Evolutionary conservation across 2,113 vertebrate species (phyloP), one percentile per base, ranked within the genome.

Genomic region (Phalacrocorax carbo): DNA sequence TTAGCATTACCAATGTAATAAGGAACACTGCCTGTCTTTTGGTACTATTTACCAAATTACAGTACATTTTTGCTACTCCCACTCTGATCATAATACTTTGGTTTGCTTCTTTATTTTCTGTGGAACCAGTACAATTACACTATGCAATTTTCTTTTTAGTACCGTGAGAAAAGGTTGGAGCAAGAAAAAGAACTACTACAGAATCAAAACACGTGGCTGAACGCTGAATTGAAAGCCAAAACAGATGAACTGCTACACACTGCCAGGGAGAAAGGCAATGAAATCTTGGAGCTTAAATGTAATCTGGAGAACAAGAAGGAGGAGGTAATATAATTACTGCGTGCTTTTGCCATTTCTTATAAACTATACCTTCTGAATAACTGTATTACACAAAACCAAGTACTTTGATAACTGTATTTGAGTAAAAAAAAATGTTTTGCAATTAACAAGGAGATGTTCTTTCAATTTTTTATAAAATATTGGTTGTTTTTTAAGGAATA

Each of bases 121-220:
- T 84, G 82, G 36, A 71, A 46, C 11, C 15, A 30, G 6, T 70
- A 7, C 18, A 55, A 4, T 89, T 44, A 61, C 12, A 26, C 34
- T 58, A 2, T 40, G 29, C 21, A 16, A 81, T 93, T 88, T 60
- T 32, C 85, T 86, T 60, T 86, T 57, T 87, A 99, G 99, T 99
- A 99, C 97, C 99, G 99, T 62, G 99, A 99, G 96, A 99, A 99
- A 88, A 99, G 99, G 17, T 98, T 99, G 98, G 99, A 99, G 30
- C 99, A 99, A 95, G 99, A 99, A 93, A 99, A 99, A 66, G 99
- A 99, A 86, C 98, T 99, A 36, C 96, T 99, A 4, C 98, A 98
- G 91, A 98, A 87, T 86, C 99, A 99, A 58, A 99, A 98, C 82
- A 98, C 98, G 3, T 99, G 99, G 99, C 96, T 99, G 93, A 99